Conservation (phyloP, 2,113 vertebrate genomes). For the Parotia lawesii region DNA sequence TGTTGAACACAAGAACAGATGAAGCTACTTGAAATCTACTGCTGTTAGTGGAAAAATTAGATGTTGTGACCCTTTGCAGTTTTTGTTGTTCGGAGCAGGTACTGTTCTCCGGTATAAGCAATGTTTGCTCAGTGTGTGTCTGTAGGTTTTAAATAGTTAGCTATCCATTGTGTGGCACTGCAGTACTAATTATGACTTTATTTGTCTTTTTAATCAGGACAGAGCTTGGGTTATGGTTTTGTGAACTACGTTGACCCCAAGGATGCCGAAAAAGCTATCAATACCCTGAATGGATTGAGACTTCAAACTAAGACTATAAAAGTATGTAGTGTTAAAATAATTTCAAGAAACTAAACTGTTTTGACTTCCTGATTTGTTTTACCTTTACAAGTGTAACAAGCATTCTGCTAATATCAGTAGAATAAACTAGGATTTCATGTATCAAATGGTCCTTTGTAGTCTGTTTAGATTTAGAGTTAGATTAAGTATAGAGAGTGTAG, state of each 20-base stretch:
- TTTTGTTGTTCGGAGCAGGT: background rate
- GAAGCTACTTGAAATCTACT: background rate
- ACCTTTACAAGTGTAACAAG: background rate
- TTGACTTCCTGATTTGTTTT: background rate
- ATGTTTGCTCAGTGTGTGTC: background rate
- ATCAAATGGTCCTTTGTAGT: background rate
- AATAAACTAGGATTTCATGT: background rate
- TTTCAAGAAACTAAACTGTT: background rate
- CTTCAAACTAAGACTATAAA: slow-evolving; percentile 99
- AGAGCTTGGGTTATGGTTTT: slow-evolving; percentile 97
- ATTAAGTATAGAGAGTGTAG: background rate
- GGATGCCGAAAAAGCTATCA: slow-evolving; percentile 97
- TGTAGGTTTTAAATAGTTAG: background rate
- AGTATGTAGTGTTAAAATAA: slow-evolving; percentile 73
- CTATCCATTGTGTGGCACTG: background rate
- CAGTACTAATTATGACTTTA: slow-evolving; percentile 3
- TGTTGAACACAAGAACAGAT: background rate
- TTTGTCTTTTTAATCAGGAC: slow-evolving; percentile 75
- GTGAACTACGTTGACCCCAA: slow-evolving; percentile 97
- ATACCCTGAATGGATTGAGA: slow-evolving; percentile 95
- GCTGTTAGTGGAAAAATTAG: background rate
- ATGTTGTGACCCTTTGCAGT: background rate
- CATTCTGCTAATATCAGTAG: background rate
- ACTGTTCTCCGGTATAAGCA: background rate
- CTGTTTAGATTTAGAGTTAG: background rate